These are phyloP conservation scores for Muntiacus reevesi DNA, from an alignment of 2,113 vertebrate species.

Conservation along the genomic window DNA sequence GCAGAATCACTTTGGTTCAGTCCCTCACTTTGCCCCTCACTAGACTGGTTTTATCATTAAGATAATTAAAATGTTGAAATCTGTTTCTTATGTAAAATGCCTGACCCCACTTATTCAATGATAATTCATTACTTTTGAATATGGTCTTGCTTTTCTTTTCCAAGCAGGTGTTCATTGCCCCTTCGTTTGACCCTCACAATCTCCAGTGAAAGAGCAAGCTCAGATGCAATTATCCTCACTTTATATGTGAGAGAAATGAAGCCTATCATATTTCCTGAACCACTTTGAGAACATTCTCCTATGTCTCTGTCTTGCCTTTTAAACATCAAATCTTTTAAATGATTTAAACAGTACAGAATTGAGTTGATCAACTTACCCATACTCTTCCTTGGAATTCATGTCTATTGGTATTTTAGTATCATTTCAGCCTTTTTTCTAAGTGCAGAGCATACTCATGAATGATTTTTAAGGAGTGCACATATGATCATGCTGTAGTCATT, in stretches of 20 bases:
- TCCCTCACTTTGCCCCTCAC: background rate
- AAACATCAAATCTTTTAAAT: background rate
- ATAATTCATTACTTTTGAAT: background rate
- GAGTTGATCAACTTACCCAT: background rate
- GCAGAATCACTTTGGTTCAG: background rate
- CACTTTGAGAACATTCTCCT: background rate
- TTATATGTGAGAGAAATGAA: background rate
- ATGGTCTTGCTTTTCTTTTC: background rate
- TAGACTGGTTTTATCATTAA: background rate
- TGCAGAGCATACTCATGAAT: fast-evolving
- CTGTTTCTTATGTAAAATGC: background rate
- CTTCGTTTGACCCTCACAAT: background rate
- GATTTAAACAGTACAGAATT: background rate
- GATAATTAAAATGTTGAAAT: background rate
- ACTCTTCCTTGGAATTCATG: background rate
- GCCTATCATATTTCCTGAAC: background rate
- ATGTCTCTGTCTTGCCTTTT: background rate
- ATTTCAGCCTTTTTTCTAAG: background rate
- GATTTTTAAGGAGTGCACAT: background rate
- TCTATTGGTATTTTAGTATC: background rate
- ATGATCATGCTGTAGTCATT: background rate
- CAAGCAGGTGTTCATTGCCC: background rate
- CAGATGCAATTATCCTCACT: background rate
- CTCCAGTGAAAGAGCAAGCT: background rate
- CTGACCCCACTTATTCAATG: too few relatives aligned